Evolutionary conservation across 2,888 invertebrate genomes (phyloP).

Genomic region (Drosophila picticornis): DNA sequence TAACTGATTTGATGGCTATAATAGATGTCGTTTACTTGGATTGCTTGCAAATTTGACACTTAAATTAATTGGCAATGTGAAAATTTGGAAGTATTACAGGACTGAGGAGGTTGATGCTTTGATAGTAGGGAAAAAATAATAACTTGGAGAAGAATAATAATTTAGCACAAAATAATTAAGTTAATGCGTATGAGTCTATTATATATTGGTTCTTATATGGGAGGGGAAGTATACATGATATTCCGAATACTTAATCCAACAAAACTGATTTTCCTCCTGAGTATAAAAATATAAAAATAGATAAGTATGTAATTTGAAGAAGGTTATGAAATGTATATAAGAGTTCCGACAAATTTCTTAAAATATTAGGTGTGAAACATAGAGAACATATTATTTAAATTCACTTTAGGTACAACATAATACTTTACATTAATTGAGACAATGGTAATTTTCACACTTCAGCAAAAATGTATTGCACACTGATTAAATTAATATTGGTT

Average conservation of each 20-base stretch:
- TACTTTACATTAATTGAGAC: neutral
- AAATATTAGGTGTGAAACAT: neutral
- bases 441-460: neutral
- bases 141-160: neutral
- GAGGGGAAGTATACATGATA: neutral
- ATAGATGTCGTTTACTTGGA: conserved; percentile 1
- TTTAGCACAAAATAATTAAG: too few species aligned
- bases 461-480: neutral
- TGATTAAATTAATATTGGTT: neutral
- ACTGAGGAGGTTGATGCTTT: neutral
- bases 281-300: neutral
- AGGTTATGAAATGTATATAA: accelerated
- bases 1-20: conserved; percentile 11
- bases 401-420: neutral
- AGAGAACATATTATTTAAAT: neutral
- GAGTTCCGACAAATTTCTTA: neutral
- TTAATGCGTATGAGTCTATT: neutral
- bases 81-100: neutral
- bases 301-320: neutral
- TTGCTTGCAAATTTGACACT: conserved; percentile 30
- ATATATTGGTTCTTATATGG: too few species aligned
- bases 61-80: conserved; percentile 27
- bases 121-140: neutral
- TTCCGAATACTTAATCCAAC: neutral
- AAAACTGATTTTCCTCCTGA: neutral